Base-by-base conservation (phyloP, 2,113 vertebrate species). In the Emydocephalus ijimae region DNA sequence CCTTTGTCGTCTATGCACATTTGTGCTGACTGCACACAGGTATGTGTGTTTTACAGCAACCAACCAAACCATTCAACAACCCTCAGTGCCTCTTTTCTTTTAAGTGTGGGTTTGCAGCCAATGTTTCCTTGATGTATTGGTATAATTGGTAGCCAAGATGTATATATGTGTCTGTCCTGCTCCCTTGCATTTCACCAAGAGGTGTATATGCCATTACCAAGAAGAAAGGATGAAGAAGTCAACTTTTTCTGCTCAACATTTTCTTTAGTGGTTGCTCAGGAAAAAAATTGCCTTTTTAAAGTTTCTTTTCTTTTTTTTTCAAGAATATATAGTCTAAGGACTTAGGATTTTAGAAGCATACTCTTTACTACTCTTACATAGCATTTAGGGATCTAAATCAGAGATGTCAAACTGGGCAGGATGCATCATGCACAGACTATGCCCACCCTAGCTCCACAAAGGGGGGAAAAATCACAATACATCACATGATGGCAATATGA, bases 1-100 rank as follows among this genome's bases (percentile, higher is more conserved):
- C 94, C 96, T 97, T 96, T 95, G 94, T 0, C 92, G 90, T 96
- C 94, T 59, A 5, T 81, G 90, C 91, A 95, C 94, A 91, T 94
- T 74, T 93, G 81, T 24, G 0, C 1, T 50, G 50, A 74, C 61
- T n/a, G 18, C 43, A 39, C 20, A 52, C 24, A 74, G 34, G 29
- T 43, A 48, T 64, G 43, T 56, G 15, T 91, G 85, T 29, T 50
- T 14, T 55, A 34, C 90, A 85, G 29, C 8, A 91, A 20, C 34
- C 45, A 11, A 15, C 29, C 18, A 57, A 87, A 64, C 48, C 23
- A 15, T 55, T 8, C 18, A 23, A 24, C 87, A 20, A 20, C 26
- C 1, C n/a, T 56, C 18, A 8, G 2, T 88, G 14, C 61, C 57
- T 89, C 56, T 52, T 61, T 52, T 26, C 45, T 54, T 54, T 39